phyloP scores from a whole-genome alignment of 1,140 invertebrate genomes.

The Microplitis demolitor region DNA sequence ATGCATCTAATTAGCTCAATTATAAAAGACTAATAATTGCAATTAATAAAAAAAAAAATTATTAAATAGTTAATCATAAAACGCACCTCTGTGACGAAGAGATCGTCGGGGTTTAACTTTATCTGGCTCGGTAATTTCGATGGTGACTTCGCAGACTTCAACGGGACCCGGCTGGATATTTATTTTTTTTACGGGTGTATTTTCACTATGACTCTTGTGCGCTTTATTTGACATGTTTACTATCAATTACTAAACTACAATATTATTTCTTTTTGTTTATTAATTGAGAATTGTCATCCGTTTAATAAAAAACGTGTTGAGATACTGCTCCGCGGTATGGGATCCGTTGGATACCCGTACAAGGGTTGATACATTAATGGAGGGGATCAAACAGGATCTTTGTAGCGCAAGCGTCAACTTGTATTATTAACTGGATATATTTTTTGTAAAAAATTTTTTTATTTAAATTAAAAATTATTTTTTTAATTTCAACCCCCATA shows the following conservation, averaged over 20 bases:
- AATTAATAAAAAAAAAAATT: neutral
- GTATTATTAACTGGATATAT: slow-evolving; percentile 38
- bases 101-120: slow-evolving; percentile 22
- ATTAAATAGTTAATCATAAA: neutral
- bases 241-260: neutral
- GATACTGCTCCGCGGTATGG: slow-evolving; percentile 37
- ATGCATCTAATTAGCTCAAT: too few species aligned
- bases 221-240: slow-evolving; percentile 8
- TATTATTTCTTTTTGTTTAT: slow-evolving; percentile 7
- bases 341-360: slow-evolving; percentile 31
- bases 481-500: neutral
- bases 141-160: slow-evolving; percentile 39
- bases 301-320: slow-evolving; percentile 38
- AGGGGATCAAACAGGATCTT: slow-evolving; percentile 35
- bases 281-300: slow-evolving; percentile 3
- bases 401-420: slow-evolving; percentile 44
- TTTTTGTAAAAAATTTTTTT: neutral
- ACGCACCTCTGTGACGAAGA: slow-evolving; percentile 27
- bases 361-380: slow-evolving; percentile 51
- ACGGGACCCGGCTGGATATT: slow-evolving; percentile 20
- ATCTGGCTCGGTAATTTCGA: slow-evolving; percentile 39
- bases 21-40: too few species aligned
- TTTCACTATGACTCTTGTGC: too few species aligned
- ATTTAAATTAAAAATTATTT: neutral
- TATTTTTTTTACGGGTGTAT: too few species aligned